Base-by-base conservation (phyloP, 2,888 invertebrate species). In the Xanthostigma xanthostigma region DNA sequence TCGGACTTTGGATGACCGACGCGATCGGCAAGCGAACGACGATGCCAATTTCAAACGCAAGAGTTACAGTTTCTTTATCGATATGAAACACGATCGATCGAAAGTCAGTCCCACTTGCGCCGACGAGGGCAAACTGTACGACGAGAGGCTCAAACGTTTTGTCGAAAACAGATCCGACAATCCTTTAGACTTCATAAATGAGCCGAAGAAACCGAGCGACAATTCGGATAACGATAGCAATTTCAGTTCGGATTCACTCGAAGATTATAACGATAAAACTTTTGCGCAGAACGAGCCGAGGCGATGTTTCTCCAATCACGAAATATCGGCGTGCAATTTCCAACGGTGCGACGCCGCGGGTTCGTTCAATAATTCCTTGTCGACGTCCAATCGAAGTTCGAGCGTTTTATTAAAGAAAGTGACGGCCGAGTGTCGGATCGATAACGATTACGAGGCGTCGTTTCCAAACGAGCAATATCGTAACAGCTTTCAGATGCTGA, bases 211-310 rank as follows among this genome's bases (percentile, higher is more conserved):
- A 44, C 59, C 61, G 45, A 57, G 59, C 6, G 57, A 60, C 13
- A 63, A 67, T 17, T 64, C 66, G 1, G 65, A 71, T 49, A 81
- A 80, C 0, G 81, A 81, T 41, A 81, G 78, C 0, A 83, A 81
- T 58, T 84, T 85, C 57, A 85, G 85, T 45, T 85, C 85, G 0
- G 87, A 87, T 66, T 85, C 85, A 1, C 64, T 87, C 46, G 86
- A 87, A 65, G 84, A 82, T 53, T 79, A 76, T 57, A 76, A 78
- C 59, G 60, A 58, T 8, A 76, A 75, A 56, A 71, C 70, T 55
- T 62, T 73, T 9, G 57, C 65, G 11, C 70, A 76, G 48, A 27
- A 27, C 6, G 36, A 11, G 2, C 78, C 84, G 0, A 72, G 83
- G 49, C 66, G 85, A 34, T 80, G 84, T 37, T 73, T 84, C 12